These are phyloP conservation scores for Aspiorhynchus laticeps DNA, from an alignment of 2,113 vertebrate genomes.

Conservation along the genomic window DNA sequence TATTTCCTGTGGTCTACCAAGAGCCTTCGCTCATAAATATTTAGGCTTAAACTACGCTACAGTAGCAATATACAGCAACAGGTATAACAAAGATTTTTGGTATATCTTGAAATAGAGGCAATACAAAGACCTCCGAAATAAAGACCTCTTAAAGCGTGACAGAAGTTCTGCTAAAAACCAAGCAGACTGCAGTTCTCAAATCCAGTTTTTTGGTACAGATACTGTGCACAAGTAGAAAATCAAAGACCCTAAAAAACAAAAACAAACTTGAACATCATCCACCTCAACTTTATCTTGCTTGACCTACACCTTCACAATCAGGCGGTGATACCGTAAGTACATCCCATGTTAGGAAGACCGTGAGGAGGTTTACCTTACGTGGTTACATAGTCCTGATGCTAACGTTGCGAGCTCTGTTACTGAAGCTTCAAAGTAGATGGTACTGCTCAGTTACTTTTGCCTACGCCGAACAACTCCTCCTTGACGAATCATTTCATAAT, in stretches of 20 bases:
- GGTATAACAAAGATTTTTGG: conserved; percentile 83
- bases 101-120: conserved; percentile 79
- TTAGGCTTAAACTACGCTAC: conserved; percentile 78
- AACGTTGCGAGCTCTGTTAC: conserved; percentile 30
- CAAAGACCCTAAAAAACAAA: conserved; percentile 40
- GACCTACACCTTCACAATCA: conserved; percentile 36
- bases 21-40: conserved; percentile 82
- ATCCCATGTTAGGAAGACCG: conserved; percentile 54
- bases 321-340: conserved; percentile 39
- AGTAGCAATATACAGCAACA: conserved; percentile 78
- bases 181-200: conserved; percentile 82
- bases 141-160: conserved; percentile 60
- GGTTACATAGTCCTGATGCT: conserved; percentile 13
- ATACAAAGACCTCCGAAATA: conserved; percentile 64
- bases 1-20: conserved; percentile 73
- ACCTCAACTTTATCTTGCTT: conserved; percentile 19
- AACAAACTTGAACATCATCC: conserved; percentile 38
- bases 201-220: conserved; percentile 89
- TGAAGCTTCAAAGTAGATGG: conserved; percentile 31
- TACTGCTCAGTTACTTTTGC: conserved; percentile 26
- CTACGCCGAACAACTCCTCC: conserved; percentile 29
- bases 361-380: conserved; percentile 40
- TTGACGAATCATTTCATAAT: conserved; percentile 57
- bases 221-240: conserved; percentile 80
- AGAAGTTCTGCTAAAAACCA: conserved; percentile 73